Evolutionary conservation across 2,113 vertebrate genomes (phyloP).

Genomic region (Monopterus albus): DNA sequence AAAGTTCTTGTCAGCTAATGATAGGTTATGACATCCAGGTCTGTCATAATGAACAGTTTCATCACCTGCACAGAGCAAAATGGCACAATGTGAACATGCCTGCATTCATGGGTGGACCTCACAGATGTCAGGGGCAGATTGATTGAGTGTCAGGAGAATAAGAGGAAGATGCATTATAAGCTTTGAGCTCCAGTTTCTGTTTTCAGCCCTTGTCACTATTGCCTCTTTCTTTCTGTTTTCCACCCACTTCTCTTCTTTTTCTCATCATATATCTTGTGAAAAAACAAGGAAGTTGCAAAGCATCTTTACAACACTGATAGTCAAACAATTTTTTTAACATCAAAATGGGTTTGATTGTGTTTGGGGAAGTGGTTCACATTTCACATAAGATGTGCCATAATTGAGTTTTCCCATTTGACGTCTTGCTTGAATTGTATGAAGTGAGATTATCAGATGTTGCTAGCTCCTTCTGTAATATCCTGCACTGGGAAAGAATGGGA

Average conservation of each 20-base stretch:
- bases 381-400: slow-evolving; percentile 14
- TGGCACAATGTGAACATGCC: slow-evolving; percentile 47
- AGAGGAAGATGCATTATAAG: slow-evolving; percentile 64
- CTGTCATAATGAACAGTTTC: slow-evolving; percentile 37
- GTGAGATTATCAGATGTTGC: slow-evolving; percentile 30
- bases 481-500: slow-evolving; percentile 25
- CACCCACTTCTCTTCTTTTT: slow-evolving; percentile 25
- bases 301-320: background rate
- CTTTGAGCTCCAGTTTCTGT: slow-evolving; percentile 53
- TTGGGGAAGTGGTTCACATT: slow-evolving; percentile 1
- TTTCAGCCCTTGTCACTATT: slow-evolving; percentile 54
- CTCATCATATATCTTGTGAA: background rate
- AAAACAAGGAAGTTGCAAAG: slow-evolving; percentile 22
- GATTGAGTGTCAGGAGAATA: slow-evolving; percentile 69
- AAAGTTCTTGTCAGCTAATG: slow-evolving; percentile 30
- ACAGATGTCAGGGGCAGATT: slow-evolving; percentile 55
- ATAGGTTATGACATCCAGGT: slow-evolving; percentile 40
- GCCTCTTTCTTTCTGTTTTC: slow-evolving; percentile 28
- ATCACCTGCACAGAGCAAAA: slow-evolving; percentile 46
- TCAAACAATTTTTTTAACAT: background rate
- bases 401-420: slow-evolving; percentile 11
- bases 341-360: slow-evolving; percentile 27
- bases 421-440: slow-evolving; percentile 8
- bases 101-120: slow-evolving; percentile 39
- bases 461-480: slow-evolving; percentile 42